These are phyloP conservation scores for Tethya wilhelma DNA, from an alignment of 37 sponge, comb jelly and placozoan species.

Conservation along the genomic window DNA sequence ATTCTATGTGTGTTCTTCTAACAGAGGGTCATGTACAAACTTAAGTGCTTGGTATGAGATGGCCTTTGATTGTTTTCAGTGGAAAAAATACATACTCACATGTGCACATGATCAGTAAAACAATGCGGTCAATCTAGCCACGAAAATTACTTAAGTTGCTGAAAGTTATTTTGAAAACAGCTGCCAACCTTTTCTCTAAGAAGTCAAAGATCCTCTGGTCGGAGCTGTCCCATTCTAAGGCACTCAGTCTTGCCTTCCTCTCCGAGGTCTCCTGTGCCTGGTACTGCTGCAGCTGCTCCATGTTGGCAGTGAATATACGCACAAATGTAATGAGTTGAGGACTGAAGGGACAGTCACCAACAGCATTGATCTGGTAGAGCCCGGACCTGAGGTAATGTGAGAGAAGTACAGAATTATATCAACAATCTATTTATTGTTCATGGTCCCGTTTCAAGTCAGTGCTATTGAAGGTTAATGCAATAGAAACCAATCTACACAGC, in stretches of 20 bases:
- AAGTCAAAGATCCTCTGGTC: conserved; percentile 62
- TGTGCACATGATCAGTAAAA: background rate
- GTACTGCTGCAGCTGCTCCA: conserved; percentile 26
- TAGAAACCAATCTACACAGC: no score
- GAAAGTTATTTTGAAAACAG: background rate
- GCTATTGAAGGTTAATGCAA: no score
- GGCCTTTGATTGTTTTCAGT: no score
- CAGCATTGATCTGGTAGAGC: conserved; percentile 13
- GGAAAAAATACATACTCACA: background rate
- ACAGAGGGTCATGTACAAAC: no score
- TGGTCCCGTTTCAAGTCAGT: no score
- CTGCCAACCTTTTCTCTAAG: conserved; percentile 63
- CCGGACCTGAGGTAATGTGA: conserved; percentile 39
- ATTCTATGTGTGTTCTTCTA: no score
- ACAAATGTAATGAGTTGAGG: conserved; percentile 48
- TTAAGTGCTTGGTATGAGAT: no score
- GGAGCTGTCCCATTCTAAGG: background rate
- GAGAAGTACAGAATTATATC: background rate
- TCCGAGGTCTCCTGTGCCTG: background rate
- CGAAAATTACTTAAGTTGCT: background rate
- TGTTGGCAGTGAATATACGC: conserved; percentile 59
- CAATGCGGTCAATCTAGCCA: background rate
- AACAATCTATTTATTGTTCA: no score
- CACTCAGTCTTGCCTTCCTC: background rate
- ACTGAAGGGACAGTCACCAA: conserved; percentile 29